Percentiles rank a stretch among this genome's conserved stretches.
phyloP scores from a whole-genome alignment of 2,888 invertebrate genomes.

The Zygogramma bicolorata region DNA sequence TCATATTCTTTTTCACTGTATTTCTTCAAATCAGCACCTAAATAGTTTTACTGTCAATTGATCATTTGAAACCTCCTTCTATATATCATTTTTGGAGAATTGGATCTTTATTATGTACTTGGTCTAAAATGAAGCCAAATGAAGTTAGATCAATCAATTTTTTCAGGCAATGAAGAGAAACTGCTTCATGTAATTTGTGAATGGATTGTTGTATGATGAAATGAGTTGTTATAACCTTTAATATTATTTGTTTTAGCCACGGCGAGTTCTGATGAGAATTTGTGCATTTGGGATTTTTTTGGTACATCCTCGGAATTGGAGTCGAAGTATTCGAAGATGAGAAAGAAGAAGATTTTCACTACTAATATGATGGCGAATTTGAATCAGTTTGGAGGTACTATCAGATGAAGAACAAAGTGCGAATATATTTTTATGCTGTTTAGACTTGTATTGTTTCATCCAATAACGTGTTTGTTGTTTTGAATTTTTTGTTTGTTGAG shows the following conservation, averaged over 20 bases:
- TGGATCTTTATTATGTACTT: too few relatives aligned
- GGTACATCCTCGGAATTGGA: conserved; percentile 37
- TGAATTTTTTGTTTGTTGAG: not conserved
- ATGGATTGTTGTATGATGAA: too few relatives aligned
- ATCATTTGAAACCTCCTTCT: too few relatives aligned
- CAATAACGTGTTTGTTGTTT: not conserved
- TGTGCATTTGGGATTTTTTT: conserved; percentile 66
- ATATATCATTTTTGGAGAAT: too few relatives aligned
- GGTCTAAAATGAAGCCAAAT: too few relatives aligned
- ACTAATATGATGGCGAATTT: conserved; percentile 9
- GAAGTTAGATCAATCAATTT: too few relatives aligned
- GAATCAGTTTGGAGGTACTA: not conserved
- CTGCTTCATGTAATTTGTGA: too few relatives aligned
- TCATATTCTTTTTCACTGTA: too few relatives aligned
- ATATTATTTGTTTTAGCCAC: conserved; percentile 55
- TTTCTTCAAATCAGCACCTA: too few relatives aligned
- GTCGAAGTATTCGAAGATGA: conserved; percentile 23
- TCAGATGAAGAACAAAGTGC: not conserved
- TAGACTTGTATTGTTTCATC: not conserved
- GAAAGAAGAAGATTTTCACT: conserved; percentile 20
- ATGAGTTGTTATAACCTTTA: too few relatives aligned
- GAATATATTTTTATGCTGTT: not conserved
- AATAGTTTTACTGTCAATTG: too few relatives aligned
- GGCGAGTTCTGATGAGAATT: conserved; percentile 64
- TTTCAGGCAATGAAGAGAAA: too few relatives aligned